phyloP scores from a whole-genome alignment of 2,888 invertebrate genomes.

The Nasonovia ribisnigri region DNA sequence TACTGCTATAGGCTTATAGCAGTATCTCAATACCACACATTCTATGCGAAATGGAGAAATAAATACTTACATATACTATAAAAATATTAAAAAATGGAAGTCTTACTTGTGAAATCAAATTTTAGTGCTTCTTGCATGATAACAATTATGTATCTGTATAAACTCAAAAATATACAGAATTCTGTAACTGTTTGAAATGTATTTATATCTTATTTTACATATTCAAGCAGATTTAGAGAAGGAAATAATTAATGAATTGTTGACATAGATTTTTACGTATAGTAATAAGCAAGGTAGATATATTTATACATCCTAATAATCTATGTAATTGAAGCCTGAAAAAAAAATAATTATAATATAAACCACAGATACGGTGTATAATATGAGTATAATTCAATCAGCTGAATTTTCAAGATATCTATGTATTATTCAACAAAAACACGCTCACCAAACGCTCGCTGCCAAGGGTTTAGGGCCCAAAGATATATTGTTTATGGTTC shows the following conservation, averaged over 20 bases:
- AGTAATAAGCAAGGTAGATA: neutral
- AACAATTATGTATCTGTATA: neutral
- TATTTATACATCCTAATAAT: too few species aligned
- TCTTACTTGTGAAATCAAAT: conserved; percentile 29
- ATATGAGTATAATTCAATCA: too few species aligned
- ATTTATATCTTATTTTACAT: neutral
- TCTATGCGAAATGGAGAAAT: neutral
- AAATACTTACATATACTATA: neutral
- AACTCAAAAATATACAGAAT: neutral
- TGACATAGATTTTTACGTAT: neutral
- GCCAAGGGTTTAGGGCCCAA: too few species aligned
- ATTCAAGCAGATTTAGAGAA: neutral
- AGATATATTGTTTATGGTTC: too few species aligned
- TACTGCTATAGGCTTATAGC: neutral
- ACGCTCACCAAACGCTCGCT: too few species aligned
- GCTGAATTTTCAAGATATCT: too few species aligned
- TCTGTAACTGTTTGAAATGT: neutral
- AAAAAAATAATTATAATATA: too few species aligned
- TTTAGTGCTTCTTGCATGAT: neutral
- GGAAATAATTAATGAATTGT: neutral
- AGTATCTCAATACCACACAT: neutral
- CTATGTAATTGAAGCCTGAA: too few species aligned
- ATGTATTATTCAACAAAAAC: too few species aligned
- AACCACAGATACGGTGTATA: too few species aligned
- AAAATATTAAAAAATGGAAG: neutral